phyloP scores from a whole-genome alignment of 1,140 invertebrate genomes.

The Holotrichia oblita region DNA sequence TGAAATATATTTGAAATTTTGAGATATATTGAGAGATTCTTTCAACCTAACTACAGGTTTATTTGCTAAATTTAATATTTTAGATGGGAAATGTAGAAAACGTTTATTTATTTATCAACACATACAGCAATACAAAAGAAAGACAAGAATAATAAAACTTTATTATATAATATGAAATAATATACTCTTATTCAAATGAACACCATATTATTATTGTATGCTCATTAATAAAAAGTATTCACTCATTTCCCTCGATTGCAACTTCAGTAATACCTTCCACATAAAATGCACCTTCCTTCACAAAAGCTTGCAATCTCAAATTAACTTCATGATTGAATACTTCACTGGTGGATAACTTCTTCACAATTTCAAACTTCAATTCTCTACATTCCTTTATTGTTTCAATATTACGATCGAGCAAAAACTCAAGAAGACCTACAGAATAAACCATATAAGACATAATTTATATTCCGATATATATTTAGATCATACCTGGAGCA shows the following conservation, averaged over 20 bases:
- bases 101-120: not conserved
- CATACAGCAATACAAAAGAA: not conserved
- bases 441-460: constrained; percentile 50
- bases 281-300: constrained; percentile 78
- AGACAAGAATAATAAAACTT: not conserved
- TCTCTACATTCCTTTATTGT: constrained; percentile 77
- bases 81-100: no score
- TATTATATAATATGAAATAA: not conserved
- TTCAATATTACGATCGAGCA: constrained; percentile 76
- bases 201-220: not conserved
- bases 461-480: constrained; percentile 24
- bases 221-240: constrained; percentile 45
- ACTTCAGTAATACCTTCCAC: constrained; percentile 73
- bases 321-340: constrained; percentile 72
- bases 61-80: no score
- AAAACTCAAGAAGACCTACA: constrained; percentile 76
- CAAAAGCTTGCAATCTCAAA: constrained; percentile 70
- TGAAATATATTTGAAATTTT: no score
- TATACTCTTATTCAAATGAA: no score
- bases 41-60: no score
- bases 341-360: constrained; percentile 68
- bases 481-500: constrained; percentile 59
- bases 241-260: constrained; percentile 71
- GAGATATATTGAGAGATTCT: no score
- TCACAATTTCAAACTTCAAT: constrained; percentile 77